Percentiles rank a stretch among this genome's conserved stretches.
These are phyloP conservation scores for Lithobates pipiens DNA, from an alignment of 2,797 vertebrate genomes.

Conservation along the genomic window DNA sequence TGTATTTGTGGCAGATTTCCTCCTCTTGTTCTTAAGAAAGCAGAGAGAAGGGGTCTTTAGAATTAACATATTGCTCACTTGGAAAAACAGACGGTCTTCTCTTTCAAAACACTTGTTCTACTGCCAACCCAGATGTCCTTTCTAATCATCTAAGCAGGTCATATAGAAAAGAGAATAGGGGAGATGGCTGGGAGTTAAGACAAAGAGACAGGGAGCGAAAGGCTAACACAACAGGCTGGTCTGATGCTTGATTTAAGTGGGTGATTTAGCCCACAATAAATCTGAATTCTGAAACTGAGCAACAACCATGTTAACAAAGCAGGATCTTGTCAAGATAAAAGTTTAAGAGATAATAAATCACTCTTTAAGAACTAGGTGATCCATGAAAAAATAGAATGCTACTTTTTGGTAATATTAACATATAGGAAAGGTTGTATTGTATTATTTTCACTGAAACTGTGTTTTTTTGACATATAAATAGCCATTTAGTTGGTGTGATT, in stretches of 20 bases:
- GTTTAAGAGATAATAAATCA: neutral
- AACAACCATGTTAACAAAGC: conserved; percentile 64
- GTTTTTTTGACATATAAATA: neutral
- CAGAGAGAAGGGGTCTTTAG: conserved; percentile 65
- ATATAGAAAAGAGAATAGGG: conserved; percentile 67
- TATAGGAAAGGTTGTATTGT: neutral
- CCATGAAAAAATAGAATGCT: neutral
- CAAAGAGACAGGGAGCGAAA: conserved; percentile 21
- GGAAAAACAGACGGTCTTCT: conserved; percentile 71
- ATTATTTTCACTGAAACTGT: neutral
- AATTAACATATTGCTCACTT: conserved; percentile 75
- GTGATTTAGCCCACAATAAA: conserved; percentile 41
- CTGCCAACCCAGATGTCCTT: conserved; percentile 76
- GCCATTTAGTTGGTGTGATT: neutral
- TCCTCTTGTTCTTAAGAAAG: conserved; percentile 65
- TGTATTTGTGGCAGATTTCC: conserved; percentile 69
- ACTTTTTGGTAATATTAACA: neutral
- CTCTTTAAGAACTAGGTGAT: neutral
- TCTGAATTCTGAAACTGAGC: conserved; percentile 58
- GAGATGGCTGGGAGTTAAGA: conserved; percentile 18
- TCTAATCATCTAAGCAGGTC: conserved; percentile 76
- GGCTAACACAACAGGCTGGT: conserved; percentile 45
- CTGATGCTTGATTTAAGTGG: conserved; percentile 51
- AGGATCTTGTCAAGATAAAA: conserved; percentile 3
- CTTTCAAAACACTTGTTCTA: conserved; percentile 75